Conservation (phyloP, 1,140 invertebrate species). For the Aphelinus atriplicis region DNA sequence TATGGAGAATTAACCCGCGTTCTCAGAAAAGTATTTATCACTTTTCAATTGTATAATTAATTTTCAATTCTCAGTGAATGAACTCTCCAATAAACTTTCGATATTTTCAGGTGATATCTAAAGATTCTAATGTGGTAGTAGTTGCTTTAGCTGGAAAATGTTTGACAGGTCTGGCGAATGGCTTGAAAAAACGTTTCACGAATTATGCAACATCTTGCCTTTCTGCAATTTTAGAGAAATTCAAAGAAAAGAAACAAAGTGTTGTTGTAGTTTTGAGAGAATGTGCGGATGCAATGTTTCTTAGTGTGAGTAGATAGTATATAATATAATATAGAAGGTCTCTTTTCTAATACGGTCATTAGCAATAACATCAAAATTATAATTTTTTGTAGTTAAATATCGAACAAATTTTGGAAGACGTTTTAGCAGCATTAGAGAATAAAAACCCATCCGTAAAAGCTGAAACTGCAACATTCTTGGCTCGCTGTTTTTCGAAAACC, state of each 20-base stretch:
- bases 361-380: constrained; percentile 5
- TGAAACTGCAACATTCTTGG: constrained; percentile 90
- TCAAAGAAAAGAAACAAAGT: constrained; percentile 96
- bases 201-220: constrained; percentile 85
- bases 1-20: constrained; percentile 90
- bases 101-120: constrained; percentile 77
- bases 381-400: constrained; percentile 75
- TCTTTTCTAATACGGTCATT: neutral
- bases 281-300: constrained; percentile 91
- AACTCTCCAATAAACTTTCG: neutral
- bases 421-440: constrained; percentile 85
- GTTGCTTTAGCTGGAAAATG: constrained; percentile 89
- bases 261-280: constrained; percentile 88
- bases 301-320: constrained; percentile 71
- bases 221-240: constrained; percentile 89
- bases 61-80: neutral
- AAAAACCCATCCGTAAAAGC: constrained; percentile 96
- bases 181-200: constrained; percentile 88
- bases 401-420: constrained; percentile 89
- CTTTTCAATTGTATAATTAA: neutral
- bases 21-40: constrained; percentile 85
- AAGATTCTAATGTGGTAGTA: constrained; percentile 96
- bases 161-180: constrained; percentile 82
- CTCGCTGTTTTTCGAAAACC: constrained; percentile 83
- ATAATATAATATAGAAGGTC: neutral